Evolutionary conservation across 2,113 vertebrate genomes (phyloP), one percentile per base, ranked within the genome.

Genomic region (Apteryx owenii): DNA sequence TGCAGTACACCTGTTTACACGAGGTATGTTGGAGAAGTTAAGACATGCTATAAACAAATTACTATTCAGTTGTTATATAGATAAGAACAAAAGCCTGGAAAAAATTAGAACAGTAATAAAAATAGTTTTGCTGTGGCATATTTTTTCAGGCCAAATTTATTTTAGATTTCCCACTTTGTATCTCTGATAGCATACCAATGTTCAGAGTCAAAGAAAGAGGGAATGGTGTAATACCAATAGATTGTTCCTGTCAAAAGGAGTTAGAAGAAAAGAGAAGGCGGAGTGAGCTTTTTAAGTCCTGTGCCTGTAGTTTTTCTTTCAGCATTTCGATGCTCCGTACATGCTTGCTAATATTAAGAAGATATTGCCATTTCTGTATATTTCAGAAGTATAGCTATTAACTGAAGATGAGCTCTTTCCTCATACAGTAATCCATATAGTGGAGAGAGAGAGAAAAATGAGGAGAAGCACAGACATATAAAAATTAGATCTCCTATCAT

Each of bases 1-100:
- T 99, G 92, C 99, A 99, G 73, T 99, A 99, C 83, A 99, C 99
- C n/a, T 99, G 99, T 98, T 98, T 99, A 80, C 99, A 99, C 40
- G 99, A 99, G 99, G 99, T 99, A 97, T 93, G 79, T 84, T 77
- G 78, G 8, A 83, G 44, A 71, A 72, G 5, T 89, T 89, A 15
- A 9, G 70, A 4, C 17, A 9, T 71, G 10, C 21, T 46, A 4
- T 6, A 23, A 4, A 76, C 36, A 89, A 92, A 73, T 90, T 33
- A 19, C 26, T 84, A 2, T 62, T 73, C 22, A 19, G 5, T n/a
- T 83, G 14, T 70, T 50, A n/a, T 48, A 48, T 23, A 44, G 29
- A 5, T 81, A 78, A 54, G 17, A 29, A 50, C 44, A 64, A 83
- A 86, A 48, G 16, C 16, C 28, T 56, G 6, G n/a, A 51, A 62